phyloP scores from a whole-genome alignment of 1,140 invertebrate genomes.

The Cotesia typhae region DNA sequence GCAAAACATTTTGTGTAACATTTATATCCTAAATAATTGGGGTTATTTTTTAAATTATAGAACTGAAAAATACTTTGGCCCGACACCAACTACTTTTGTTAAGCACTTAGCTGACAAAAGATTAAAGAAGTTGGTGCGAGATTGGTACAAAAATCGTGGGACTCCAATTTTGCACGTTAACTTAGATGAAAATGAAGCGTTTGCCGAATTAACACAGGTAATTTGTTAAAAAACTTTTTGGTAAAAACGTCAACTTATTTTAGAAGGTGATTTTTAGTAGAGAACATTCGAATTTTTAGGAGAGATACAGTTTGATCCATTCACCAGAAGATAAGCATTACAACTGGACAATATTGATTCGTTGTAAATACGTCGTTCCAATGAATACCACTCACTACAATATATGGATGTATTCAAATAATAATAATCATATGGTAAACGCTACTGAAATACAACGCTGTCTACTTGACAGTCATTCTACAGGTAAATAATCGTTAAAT shows the following conservation, averaged over 20 bases:
- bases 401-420: slow-evolving; percentile 11
- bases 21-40: background rate
- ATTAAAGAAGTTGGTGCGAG: background rate
- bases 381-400: background rate
- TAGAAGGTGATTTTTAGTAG: no score
- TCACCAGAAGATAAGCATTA: no score
- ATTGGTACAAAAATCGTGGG: slow-evolving; percentile 29
- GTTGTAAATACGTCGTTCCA: background rate
- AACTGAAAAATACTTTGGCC: background rate
- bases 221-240: background rate
- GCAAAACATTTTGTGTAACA: no score
- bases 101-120: background rate
- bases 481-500: slow-evolving; percentile 10
- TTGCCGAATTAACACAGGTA: slow-evolving; percentile 19
- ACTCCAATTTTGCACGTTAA: slow-evolving; percentile 20
- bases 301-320: background rate
- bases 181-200: background rate
- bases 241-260: no score
- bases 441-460: slow-evolving; percentile 12
- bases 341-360: slow-evolving; percentile 2
- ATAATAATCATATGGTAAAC: background rate
- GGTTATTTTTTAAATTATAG: slow-evolving; percentile 11
- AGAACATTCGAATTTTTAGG: slow-evolving; percentile 1
- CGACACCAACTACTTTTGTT: background rate
- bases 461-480: background rate